Conservation (phyloP, 2,113 vertebrate genomes). For the Psammodynastes pulverulentus region DNA sequence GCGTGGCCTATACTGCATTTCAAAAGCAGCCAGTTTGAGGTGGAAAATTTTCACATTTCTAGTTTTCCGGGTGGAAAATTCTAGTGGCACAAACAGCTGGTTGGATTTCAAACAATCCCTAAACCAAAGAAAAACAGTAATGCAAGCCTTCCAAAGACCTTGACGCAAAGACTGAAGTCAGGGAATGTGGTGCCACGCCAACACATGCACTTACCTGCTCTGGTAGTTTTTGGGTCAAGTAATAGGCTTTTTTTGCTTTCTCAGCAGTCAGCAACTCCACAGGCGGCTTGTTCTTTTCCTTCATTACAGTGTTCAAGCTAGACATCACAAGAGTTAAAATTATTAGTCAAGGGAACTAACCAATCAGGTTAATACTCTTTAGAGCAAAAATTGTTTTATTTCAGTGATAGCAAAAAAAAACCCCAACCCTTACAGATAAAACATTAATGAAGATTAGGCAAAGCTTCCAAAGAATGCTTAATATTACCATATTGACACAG, state of each 20-base stretch:
- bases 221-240: constrained; percentile 76
- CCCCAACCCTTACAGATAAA: not conserved
- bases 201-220: constrained; percentile 77
- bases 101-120: not conserved
- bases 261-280: constrained; percentile 77
- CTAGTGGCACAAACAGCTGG: not conserved
- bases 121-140: not conserved
- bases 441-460: not conserved
- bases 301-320: constrained; percentile 65
- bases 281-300: constrained; percentile 62
- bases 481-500: not conserved
- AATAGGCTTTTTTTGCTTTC: constrained; percentile 88
- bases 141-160: not conserved
- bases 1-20: not conserved
- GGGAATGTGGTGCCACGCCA: not conserved
- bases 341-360: not conserved
- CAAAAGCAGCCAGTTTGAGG: not conserved
- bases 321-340: constrained; percentile 17
- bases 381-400: not conserved
- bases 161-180: not conserved
- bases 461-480: not conserved
- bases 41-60: not conserved
- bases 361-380: not conserved
- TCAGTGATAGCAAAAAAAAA: not conserved
- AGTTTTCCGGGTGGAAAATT: not conserved